These are phyloP conservation scores for Azemiops feae DNA, from an alignment of 2,113 vertebrate species.

Conservation along the genomic window DNA sequence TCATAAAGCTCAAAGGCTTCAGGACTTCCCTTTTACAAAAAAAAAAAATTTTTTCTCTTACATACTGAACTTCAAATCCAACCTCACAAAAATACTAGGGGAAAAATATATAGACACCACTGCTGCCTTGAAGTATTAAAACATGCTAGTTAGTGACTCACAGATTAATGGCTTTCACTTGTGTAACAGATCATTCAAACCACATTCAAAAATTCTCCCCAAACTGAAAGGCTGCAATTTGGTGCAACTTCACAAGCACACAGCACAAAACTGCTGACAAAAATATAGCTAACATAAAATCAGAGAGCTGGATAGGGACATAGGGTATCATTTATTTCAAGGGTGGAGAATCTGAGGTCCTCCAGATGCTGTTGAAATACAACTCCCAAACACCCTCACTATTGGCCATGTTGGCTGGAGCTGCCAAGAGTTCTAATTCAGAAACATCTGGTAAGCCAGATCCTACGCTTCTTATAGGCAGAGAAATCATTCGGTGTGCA, in stretches of 20 bases:
- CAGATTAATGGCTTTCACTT: conserved; percentile 1
- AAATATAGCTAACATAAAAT: conserved; percentile 2
- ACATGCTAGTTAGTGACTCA: background rate
- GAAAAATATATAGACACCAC: background rate
- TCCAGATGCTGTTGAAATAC: background rate
- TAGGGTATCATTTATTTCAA: background rate
- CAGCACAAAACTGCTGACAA: conserved; percentile 11
- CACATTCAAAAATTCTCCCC: background rate
- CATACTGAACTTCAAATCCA: background rate
- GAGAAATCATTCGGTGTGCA: background rate
- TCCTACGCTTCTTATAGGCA: background rate
- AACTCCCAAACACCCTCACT: background rate
- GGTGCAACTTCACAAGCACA: conserved; percentile 31
- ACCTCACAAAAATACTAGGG: background rate
- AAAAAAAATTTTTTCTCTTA: background rate
- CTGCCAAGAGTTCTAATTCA: background rate
- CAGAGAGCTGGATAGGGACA: background rate
- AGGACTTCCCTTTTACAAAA: background rate
- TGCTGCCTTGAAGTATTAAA: background rate
- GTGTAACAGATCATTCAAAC: background rate
- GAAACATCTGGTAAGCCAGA: background rate
- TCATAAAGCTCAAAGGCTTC: background rate
- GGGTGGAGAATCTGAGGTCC: no score
- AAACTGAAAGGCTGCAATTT: conserved; percentile 20
- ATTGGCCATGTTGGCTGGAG: background rate